Conservation (phyloP, 2,113 vertebrate species). For the Gracilinanus agilis region DNA sequence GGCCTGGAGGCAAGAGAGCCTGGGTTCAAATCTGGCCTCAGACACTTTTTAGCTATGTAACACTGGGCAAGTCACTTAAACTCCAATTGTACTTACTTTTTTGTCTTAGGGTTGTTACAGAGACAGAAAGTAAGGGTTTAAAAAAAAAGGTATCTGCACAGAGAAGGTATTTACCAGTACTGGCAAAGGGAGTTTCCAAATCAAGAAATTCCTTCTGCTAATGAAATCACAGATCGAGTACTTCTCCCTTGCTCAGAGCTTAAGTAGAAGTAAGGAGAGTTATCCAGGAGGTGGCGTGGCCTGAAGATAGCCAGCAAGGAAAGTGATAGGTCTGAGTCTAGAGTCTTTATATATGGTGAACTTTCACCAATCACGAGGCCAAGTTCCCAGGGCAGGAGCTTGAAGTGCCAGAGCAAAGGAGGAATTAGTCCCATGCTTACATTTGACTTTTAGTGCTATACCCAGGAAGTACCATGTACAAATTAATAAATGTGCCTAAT, state of each 20-base stretch:
- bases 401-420: not conserved
- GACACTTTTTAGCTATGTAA: too few species aligned
- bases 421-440: too few species aligned
- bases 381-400: not conserved
- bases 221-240: not conserved
- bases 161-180: not conserved
- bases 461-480: not conserved
- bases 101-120: too few species aligned
- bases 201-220: not conserved
- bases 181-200: not conserved
- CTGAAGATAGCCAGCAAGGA: not conserved
- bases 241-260: not conserved
- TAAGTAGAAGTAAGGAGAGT: not conserved
- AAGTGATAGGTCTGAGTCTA: not conserved
- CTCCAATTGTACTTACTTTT: too few species aligned
- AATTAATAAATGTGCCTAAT: slow-evolving; percentile 30
- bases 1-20: too few species aligned
- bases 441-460: too few species aligned
- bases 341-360: not conserved
- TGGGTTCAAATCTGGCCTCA: too few species aligned
- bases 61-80: too few species aligned
- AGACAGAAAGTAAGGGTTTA: too few species aligned
- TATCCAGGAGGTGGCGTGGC: not conserved
- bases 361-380: not conserved
- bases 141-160: too few species aligned